Conservation (phyloP, 30 jellyfish, hydroid and myxozoan species). For the Turritopsis dohrnii region DNA sequence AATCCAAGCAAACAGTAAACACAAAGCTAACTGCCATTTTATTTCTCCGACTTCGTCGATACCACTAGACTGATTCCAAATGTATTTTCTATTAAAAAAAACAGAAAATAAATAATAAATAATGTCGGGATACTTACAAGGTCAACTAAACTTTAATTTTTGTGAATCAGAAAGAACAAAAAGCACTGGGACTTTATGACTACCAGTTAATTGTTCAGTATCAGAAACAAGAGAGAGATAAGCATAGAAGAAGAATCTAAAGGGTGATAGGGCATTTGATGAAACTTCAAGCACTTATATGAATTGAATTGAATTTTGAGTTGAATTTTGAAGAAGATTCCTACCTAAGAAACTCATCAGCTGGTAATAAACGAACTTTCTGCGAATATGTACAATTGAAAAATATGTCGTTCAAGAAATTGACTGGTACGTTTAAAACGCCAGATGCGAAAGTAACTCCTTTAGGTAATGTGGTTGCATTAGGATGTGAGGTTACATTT, state of each 20-base stretch:
- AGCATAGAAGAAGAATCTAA: background rate
- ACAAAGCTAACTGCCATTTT: slow-evolving; percentile 71
- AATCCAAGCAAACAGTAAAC: slow-evolving; percentile 83
- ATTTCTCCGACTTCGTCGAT: slow-evolving; percentile 54
- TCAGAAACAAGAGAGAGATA: background rate
- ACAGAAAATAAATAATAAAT: background rate
- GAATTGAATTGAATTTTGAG: too few species aligned
- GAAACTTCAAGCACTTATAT: too few species aligned
- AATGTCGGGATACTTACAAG: background rate
- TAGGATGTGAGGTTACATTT: background rate
- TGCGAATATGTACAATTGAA: background rate
- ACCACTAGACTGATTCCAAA: slow-evolving; percentile 46
- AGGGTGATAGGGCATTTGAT: background rate
- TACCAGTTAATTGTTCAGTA: background rate
- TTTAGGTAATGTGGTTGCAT: background rate
- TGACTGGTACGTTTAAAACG: background rate
- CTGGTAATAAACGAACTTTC: slow-evolving; percentile 6
- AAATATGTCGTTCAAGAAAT: background rate
- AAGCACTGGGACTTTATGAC: background rate
- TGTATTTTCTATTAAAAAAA: slow-evolving; percentile 38
- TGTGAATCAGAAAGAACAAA: background rate
- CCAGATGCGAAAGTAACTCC: background rate
- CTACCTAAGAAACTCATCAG: slow-evolving; percentile 12
- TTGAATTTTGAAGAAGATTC: too few species aligned
- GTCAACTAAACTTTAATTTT: too few species aligned